These are phyloP conservation scores for Linurgus olivaceus DNA, from an alignment of 2,797 vertebrate species.

Conservation along the genomic window DNA sequence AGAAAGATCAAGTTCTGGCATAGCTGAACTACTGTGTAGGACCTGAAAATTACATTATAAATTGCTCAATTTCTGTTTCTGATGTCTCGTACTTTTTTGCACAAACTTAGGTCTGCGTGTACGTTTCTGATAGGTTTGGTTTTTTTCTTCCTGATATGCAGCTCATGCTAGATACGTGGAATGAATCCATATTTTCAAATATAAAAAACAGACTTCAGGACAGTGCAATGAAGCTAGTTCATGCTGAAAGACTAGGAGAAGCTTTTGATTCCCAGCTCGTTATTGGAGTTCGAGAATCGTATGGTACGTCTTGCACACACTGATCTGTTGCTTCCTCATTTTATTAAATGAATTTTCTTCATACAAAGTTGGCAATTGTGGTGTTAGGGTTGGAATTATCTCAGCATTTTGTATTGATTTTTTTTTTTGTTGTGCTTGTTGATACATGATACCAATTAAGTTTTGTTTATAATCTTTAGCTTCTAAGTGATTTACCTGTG, in stretches of 20 bases:
- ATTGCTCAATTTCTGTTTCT: not conserved
- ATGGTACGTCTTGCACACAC: slow-evolving; percentile 80
- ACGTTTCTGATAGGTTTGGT: slow-evolving; percentile 8
- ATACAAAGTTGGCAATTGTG: not conserved
- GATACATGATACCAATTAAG: not conserved
- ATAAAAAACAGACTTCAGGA: slow-evolving; percentile 96
- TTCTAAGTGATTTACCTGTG: not conserved
- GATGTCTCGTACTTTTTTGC: not conserved
- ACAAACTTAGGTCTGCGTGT: not conserved
- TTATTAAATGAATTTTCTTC: not conserved
- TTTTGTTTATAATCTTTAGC: not conserved
- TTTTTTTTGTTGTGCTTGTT: not conserved
- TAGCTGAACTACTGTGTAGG: not conserved
- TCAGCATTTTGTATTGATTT: not conserved
- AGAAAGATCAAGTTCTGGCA: not conserved
- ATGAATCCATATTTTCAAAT: slow-evolving; percentile 98
- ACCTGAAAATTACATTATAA: not conserved
- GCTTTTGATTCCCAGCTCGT: slow-evolving; percentile 96
- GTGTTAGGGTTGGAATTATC: not conserved
- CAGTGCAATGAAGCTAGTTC: slow-evolving; percentile 96
- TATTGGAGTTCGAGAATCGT: slow-evolving; percentile 94
- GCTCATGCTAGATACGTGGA: slow-evolving; percentile 98
- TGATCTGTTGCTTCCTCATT: not conserved
- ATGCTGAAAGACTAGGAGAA: slow-evolving; percentile 92
- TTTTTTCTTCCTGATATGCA: slow-evolving; percentile 44